These are phyloP conservation scores for Pelusios castaneus DNA, from an alignment of 2,113 vertebrate species.

Conservation along the genomic window DNA sequence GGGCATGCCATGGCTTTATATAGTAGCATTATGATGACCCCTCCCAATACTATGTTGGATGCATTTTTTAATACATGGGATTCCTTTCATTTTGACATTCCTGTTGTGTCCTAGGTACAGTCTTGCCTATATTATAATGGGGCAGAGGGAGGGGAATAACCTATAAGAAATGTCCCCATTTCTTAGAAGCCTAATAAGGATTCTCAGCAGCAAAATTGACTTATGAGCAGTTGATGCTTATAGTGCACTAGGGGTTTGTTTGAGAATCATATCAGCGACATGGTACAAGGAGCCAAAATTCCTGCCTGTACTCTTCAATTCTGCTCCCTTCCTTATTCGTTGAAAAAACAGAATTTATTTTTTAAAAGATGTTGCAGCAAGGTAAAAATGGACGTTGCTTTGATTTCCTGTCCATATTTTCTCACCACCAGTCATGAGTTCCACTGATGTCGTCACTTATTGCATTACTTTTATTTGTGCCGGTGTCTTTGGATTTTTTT, in stretches of 20 bases:
- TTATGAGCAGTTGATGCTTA: conserved; percentile 12
- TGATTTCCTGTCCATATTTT: conserved; percentile 45
- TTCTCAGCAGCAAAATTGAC: conserved; percentile 22
- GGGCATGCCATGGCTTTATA: not conserved
- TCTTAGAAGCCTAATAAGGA: conserved; percentile 8
- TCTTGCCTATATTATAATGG: not conserved
- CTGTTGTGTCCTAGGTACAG: not conserved
- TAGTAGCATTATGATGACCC: not conserved
- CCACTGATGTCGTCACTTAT: conserved; percentile 61
- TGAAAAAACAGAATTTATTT: conserved; percentile 83
- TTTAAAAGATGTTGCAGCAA: conserved; percentile 74
- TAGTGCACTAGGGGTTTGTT: conserved; percentile 2
- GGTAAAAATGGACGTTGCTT: conserved; percentile 65
- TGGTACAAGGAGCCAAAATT: not conserved
- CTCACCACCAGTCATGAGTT: conserved; percentile 58
- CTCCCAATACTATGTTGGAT: not conserved
- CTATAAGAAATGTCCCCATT: not conserved
- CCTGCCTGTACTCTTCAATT: not conserved
- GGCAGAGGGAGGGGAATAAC: not conserved
- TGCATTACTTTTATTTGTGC: conserved; percentile 62
- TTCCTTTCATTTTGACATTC: conserved; percentile 6
- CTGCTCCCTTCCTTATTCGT: conserved; percentile 57
- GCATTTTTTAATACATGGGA: not conserved
- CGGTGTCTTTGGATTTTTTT: conserved; percentile 70
- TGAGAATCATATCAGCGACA: conserved; percentile 6